Percentiles rank a stretch among this genome's conserved stretches.
These are phyloP conservation scores for Agrochola lychnidis DNA, from an alignment of 2,888 invertebrate species.

Conservation along the genomic window DNA sequence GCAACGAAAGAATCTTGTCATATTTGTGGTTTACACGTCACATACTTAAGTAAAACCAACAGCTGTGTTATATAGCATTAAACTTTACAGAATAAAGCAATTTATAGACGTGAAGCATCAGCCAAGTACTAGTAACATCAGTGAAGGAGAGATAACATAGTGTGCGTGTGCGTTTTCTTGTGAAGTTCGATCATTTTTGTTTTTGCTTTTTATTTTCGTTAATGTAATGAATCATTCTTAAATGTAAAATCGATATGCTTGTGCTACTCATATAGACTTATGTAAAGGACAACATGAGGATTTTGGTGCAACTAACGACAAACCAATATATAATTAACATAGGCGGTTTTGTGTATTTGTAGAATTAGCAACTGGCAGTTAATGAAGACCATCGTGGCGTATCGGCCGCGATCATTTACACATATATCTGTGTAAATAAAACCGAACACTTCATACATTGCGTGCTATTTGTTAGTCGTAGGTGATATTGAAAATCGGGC, in stretches of 20 bases:
- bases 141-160: slow-evolving; percentile 65
- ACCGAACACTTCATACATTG: slow-evolving; percentile 43
- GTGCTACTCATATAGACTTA: slow-evolving; percentile 4
- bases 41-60: slow-evolving; percentile 50
- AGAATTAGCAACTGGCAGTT: slow-evolving; percentile 68
- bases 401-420: slow-evolving; percentile 60
- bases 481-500: slow-evolving; percentile 77
- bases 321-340: slow-evolving; percentile 62
- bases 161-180: slow-evolving; percentile 64
- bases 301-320: slow-evolving; percentile 32
- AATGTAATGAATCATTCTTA: slow-evolving; percentile 31
- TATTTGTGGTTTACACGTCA: slow-evolving; percentile 58
- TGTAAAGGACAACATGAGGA: slow-evolving; percentile 14
- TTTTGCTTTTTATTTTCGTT: slow-evolving; percentile 62
- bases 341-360: slow-evolving; percentile 67
- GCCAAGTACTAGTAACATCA: slow-evolving; percentile 62
- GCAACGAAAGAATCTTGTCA: slow-evolving; percentile 63
- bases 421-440: slow-evolving; percentile 63
- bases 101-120: slow-evolving; percentile 61
- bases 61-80: slow-evolving; percentile 52
- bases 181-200: slow-evolving; percentile 67
- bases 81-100: slow-evolving; percentile 50
- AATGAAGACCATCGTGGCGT: slow-evolving; percentile 62
- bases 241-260: slow-evolving; percentile 25
- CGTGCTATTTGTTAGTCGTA: slow-evolving; percentile 58